A percentile compares a stretch with the other conserved stretches of the same genome.
Evolutionary conservation across 2,113 vertebrate species (phyloP).

Genomic region (Onychostoma macrolepis): DNA sequence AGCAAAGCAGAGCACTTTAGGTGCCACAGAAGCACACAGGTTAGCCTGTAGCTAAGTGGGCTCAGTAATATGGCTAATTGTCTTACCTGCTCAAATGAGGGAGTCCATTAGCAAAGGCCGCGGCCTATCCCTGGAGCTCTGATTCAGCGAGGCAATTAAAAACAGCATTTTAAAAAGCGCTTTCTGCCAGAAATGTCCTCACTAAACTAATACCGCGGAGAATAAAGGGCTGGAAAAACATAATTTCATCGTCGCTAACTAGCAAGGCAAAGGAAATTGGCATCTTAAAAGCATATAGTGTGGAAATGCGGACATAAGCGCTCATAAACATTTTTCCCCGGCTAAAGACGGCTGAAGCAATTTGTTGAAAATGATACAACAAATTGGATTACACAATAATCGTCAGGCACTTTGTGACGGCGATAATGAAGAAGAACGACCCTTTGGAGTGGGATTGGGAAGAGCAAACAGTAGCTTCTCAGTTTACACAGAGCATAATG

Average conservation of each 20-base stretch:
- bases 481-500: constrained; percentile 56
- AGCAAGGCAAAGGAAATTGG: constrained; percentile 18
- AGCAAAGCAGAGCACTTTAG: constrained; percentile 47
- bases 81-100: constrained; percentile 71
- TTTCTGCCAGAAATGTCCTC: constrained; percentile 25
- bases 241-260: constrained; percentile 36
- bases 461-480: constrained; percentile 57
- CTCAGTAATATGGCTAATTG: constrained; percentile 77
- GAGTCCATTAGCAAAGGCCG: constrained; percentile 73
- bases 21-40: constrained; percentile 63
- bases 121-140: constrained; percentile 62
- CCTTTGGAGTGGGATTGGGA: constrained; percentile 40
- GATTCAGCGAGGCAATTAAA: constrained; percentile 65
- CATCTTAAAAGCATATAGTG: constrained; percentile 29
- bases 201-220: constrained; percentile 17
- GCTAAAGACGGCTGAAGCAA: constrained; percentile 42
- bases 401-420: constrained; percentile 41
- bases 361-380: constrained; percentile 56
- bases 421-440: constrained; percentile 59
- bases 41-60: constrained; percentile 68
- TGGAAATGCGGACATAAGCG: not conserved
- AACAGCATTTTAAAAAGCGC: constrained; percentile 47
- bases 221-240: constrained; percentile 7
- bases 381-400: constrained; percentile 57
- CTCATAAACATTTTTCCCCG: constrained; percentile 12